These are phyloP conservation scores for Lithophane ornitopus DNA, from an alignment of 2,888 invertebrate genomes.

Conservation along the genomic window DNA sequence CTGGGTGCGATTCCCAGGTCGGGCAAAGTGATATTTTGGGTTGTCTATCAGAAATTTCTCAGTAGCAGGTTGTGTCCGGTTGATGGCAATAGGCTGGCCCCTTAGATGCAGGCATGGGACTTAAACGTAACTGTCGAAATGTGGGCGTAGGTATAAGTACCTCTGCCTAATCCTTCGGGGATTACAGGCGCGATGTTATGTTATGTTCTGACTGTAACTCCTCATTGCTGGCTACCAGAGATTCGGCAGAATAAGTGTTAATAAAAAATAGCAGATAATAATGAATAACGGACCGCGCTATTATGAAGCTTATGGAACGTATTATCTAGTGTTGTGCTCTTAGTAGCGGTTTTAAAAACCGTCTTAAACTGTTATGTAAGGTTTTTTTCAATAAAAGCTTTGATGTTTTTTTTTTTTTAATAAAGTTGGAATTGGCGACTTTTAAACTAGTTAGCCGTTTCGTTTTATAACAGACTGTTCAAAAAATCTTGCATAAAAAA, in stretches of 20 bases:
- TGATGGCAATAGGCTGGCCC: too few species aligned
- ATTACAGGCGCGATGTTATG: too few species aligned
- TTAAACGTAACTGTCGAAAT: too few species aligned
- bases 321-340: not conserved
- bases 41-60: too few species aligned
- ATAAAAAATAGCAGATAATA: conserved; percentile 51
- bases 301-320: conserved; percentile 9
- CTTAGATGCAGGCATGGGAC: too few species aligned
- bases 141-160: too few species aligned
- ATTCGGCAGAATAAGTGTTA: conserved; percentile 45
- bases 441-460: not conserved
- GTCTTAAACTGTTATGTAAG: not conserved
- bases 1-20: too few species aligned
- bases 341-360: not conserved
- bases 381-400: not conserved
- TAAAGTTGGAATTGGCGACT: not conserved
- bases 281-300: conserved; percentile 10
- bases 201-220: conserved; percentile 72
- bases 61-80: too few species aligned
- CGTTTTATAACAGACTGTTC: not conserved
- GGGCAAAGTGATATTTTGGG: too few species aligned
- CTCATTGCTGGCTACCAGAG: conserved; percentile 50
- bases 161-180: too few species aligned
- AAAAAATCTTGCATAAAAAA: conserved; percentile 21
- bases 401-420: too few species aligned